Percentiles rank a stretch among this genome's conserved stretches.
These are phyloP conservation scores for Trachemys scripta DNA, from an alignment of 2,113 vertebrate genomes.

Conservation along the genomic window DNA sequence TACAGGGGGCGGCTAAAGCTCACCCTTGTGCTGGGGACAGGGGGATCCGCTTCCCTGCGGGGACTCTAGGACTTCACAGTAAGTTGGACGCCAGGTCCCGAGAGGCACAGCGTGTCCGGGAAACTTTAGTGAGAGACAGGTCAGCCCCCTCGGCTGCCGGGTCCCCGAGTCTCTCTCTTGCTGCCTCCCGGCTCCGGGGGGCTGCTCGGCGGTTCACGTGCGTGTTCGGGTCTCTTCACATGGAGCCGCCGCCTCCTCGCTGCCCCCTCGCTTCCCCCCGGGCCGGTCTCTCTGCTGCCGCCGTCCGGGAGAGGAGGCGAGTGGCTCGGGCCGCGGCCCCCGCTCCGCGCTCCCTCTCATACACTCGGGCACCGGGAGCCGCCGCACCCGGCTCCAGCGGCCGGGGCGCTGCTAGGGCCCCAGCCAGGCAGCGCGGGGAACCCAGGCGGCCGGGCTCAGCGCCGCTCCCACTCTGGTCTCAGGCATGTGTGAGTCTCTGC, in stretches of 20 bases:
- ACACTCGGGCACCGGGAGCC: conserved; percentile 34
- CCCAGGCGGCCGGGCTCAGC: conserved; percentile 75
- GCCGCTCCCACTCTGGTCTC: conserved; percentile 69
- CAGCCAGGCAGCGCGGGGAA: conserved; percentile 55
- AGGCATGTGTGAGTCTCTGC: conserved; percentile 39
- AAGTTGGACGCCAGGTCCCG: background rate
- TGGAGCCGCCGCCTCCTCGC: conserved; percentile 42
- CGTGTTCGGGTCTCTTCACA: conserved; percentile 29
- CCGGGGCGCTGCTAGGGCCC: conserved; percentile 65
- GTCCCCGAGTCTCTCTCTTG: background rate
- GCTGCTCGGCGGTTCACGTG: conserved; percentile 41
- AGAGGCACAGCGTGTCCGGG: background rate
- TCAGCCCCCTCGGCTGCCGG: background rate
- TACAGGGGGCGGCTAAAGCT: background rate
- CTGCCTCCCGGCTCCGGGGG: background rate
- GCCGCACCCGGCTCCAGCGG: conserved; percentile 9
- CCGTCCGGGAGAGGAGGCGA: conserved; percentile 27
- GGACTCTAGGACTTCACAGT: background rate
- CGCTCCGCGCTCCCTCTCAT: conserved; percentile 24
- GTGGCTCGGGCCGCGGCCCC: conserved; percentile 60
- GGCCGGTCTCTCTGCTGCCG: conserved; percentile 61
- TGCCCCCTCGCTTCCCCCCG: conserved; percentile 45
- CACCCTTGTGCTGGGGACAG: background rate
- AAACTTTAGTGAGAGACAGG: background rate
- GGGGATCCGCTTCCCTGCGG: background rate